A percentile compares a stretch with the other conserved stretches of the same genome.
These are phyloP conservation scores for Acanthiza pusilla DNA, from an alignment of 2,797 vertebrate species.

Conservation along the genomic window DNA sequence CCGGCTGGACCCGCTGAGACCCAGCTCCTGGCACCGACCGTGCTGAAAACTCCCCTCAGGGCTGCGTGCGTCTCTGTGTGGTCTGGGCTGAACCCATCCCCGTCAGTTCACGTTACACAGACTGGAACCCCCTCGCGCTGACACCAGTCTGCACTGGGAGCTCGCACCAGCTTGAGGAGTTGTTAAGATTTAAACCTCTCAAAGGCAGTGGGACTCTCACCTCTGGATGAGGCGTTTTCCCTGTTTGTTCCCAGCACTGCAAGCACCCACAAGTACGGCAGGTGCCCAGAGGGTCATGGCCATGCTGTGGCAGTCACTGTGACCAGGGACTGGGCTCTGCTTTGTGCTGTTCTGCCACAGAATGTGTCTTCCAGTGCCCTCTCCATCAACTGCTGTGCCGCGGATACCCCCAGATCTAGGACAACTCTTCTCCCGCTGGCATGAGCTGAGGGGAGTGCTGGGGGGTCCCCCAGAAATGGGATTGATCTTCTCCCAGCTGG, in stretches of 20 bases:
- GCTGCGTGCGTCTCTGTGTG: accelerated
- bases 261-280: background rate
- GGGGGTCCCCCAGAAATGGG: background rate
- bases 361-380: background rate
- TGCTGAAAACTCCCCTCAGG: background rate
- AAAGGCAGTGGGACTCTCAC: background rate
- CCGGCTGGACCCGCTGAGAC: accelerated
- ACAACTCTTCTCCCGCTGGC: background rate
- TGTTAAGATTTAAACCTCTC: background rate
- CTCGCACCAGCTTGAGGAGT: background rate
- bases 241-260: accelerated
- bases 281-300: background rate
- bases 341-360: background rate
- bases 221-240: background rate
- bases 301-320: accelerated
- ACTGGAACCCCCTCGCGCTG: background rate
- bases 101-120: accelerated
- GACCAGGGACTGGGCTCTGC: background rate
- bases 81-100: background rate
- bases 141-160: background rate
- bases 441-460: background rate
- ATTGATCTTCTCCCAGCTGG: background rate
- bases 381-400: accelerated
- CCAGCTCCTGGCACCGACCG: accelerated
- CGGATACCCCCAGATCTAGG: background rate